Conservation (phyloP, 2,113 vertebrate genomes). For the Brevimyrus niger region DNA sequence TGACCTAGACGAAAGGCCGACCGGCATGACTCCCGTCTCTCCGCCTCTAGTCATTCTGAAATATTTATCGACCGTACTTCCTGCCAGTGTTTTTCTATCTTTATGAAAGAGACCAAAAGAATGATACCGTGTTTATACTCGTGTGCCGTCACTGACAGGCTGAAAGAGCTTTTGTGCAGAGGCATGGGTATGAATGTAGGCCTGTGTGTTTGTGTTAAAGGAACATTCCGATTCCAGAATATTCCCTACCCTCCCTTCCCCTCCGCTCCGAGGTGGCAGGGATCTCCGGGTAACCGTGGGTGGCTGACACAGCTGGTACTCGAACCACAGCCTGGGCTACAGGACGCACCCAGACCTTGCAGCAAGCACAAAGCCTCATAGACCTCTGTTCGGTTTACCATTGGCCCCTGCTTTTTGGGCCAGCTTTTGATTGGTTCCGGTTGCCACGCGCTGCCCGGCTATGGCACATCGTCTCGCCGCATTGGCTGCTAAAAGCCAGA, state of each 20-base stretch:
- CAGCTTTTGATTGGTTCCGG: not conserved
- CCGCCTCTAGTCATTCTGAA: not conserved
- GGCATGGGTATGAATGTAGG: conserved; percentile 36
- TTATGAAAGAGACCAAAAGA: conserved; percentile 6
- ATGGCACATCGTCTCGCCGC: not conserved
- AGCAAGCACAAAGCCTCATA: not conserved
- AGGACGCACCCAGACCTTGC: not conserved
- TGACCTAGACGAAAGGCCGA: not conserved
- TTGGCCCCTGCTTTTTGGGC: not conserved
- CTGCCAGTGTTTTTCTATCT: conserved; percentile 3
- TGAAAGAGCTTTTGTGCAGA: conserved; percentile 7
- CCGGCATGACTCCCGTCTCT: not conserved
- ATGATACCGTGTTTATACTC: not conserved
- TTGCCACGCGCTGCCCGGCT: not conserved
- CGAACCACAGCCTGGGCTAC: not conserved
- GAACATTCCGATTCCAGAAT: not conserved
- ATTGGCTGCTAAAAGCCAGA: not conserved
- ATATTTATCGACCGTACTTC: not conserved
- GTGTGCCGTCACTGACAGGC: not conserved
- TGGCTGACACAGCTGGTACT: not conserved
- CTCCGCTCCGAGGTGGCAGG: not conserved
- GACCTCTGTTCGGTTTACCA: not conserved
- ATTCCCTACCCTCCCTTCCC: not conserved
- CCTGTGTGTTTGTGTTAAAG: not conserved
- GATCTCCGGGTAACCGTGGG: not conserved